Evolutionary conservation across 2,797 vertebrate species (phyloP), one percentile per base, ranked within the genome.

Genomic region (Potorous gilbertii): DNA sequence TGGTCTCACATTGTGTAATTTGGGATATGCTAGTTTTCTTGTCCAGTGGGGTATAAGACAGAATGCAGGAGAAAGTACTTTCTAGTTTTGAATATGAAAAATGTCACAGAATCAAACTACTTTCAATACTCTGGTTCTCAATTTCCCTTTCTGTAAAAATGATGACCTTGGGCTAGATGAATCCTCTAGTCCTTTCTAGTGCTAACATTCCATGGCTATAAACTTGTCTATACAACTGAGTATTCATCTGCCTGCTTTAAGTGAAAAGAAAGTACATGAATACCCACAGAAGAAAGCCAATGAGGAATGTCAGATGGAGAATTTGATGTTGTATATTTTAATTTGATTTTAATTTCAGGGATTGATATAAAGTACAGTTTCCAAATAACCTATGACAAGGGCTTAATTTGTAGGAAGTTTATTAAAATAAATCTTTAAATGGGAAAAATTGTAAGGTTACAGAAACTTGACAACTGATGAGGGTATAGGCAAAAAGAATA

Each of bases 381-480:
- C 46, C 52, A 90, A 54, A 90, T 54, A 54, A 90, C 13, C 46
- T 90, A 24, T 90, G 89, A 34, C 52, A 21, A 90, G 89, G 54
- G 50, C 34, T 90, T 90, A 50, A 9, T 57, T 54, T 93, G 6
- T 56, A 29, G 46, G 55, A 1, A 54, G 87, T 96, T 94, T 90
- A 28, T 46, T 54, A 81, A 81, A 81, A 81, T 46, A 81, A 46
- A 81, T 40, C 66, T 81, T 46, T 81, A 81, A 81, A 81, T 81
- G n/a, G 66, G n/a, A 81, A 81, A 74, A 91, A 24, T n/a, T 91
- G 16, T 54, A 56, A 31, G 8, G 89, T 46, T 16, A 93, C 9
- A 55, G 31, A 52, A 46, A 24, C 90, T 93, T 95, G 40, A 95
- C 95, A 95, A 57, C 31, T 54, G 40, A 13, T 90, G 56, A 87